Evolutionary conservation across 2,113 vertebrate genomes (phyloP).

Genomic region (Erpornis zantholeuca): DNA sequence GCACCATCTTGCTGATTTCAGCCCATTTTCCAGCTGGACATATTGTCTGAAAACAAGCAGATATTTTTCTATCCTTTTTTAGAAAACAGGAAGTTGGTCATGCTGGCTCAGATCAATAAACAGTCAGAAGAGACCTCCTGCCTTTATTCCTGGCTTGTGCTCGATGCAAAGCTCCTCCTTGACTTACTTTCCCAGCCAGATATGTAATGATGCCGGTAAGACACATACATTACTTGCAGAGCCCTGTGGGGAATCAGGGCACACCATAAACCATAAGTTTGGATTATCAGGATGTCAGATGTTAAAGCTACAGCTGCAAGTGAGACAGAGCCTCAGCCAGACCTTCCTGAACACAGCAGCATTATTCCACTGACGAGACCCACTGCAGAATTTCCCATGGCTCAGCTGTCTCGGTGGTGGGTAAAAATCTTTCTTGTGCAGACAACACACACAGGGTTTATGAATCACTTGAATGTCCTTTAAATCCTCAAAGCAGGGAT

Average conservation of each 20-base stretch:
- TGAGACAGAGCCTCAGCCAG: not conserved
- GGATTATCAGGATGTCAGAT: not conserved
- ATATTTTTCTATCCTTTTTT: not conserved
- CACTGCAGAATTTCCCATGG: not conserved
- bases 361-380: not conserved
- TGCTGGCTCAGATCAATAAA: not conserved
- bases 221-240: not conserved
- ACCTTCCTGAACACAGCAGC: not conserved
- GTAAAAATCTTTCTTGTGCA: slow-evolving; percentile 30
- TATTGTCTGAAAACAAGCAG: not conserved
- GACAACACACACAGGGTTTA: not conserved
- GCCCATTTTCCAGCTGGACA: not conserved
- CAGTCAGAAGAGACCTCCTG: not conserved
- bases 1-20: not conserved
- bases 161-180: not conserved
- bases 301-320: not conserved
- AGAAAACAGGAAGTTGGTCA: not conserved
- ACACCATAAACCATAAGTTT: not conserved
- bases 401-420: not conserved
- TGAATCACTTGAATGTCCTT: slow-evolving; percentile 34
- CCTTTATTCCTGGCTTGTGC: not conserved
- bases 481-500: slow-evolving; percentile 57
- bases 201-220: not conserved
- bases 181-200: not conserved
- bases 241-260: not conserved